Percentiles rank a stretch among this genome's conserved stretches.
Evolutionary conservation across 2,113 vertebrate species (phyloP).

Genomic region (Phocoena sinus): DNA sequence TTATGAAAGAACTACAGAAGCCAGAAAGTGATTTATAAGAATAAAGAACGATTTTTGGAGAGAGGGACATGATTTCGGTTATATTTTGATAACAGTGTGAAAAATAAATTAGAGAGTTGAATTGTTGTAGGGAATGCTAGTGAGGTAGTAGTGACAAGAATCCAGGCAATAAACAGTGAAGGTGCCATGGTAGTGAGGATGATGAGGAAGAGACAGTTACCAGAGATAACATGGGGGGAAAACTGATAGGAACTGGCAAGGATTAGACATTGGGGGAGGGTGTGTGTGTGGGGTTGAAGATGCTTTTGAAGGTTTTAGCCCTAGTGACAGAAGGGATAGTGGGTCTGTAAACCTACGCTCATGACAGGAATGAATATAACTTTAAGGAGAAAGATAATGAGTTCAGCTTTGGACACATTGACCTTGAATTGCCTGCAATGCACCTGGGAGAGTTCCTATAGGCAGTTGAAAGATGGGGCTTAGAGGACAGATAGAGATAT

Average conservation of each 20-base stretch:
- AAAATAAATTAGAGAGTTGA: background rate
- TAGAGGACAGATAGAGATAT: background rate
- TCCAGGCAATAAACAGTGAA: background rate
- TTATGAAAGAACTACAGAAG: constrained; percentile 10
- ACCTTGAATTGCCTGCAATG: background rate
- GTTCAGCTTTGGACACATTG: background rate
- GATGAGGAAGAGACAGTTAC: background rate
- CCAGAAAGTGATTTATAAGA: background rate
- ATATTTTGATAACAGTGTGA: background rate
- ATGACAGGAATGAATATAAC: background rate
- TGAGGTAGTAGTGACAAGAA: background rate
- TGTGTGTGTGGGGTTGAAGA: background rate
- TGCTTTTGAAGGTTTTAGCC: background rate
- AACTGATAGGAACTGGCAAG: background rate
- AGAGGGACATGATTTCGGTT: background rate
- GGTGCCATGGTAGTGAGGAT: background rate
- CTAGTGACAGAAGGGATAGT: background rate
- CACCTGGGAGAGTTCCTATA: background rate
- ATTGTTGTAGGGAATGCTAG: background rate
- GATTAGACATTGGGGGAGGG: background rate
- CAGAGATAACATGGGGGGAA: background rate
- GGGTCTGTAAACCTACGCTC: background rate
- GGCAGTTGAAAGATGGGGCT: background rate
- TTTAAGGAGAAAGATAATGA: background rate
- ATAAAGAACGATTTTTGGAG: background rate